Base-by-base conservation (phyloP, 2,888 invertebrate genomes). In the Nymphalis c-album region DNA sequence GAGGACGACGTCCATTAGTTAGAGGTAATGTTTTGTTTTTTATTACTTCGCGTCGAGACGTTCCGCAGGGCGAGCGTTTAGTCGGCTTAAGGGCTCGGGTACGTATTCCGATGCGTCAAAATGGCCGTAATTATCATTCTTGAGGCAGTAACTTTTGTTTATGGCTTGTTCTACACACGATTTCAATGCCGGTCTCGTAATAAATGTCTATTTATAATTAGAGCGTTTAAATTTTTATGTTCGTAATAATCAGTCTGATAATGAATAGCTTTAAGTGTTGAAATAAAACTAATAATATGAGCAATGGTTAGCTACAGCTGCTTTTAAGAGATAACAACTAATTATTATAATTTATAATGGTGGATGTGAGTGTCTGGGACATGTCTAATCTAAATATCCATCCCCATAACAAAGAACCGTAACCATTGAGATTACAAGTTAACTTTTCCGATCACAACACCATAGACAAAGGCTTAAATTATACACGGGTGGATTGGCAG, bases 361-460 rank as follows among this genome's bases (percentile, higher is more conserved):
- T 18, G 18, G 13, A 13, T 55, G 2, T 10, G 31, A 58, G 40
- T 51, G 45, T 26, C 58, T 18, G 59, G 46, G 50, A 59, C 46
- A 26, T 61, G 64, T 67, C 60, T 65, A 61, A 71, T 71, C 65
- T 68, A 35, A 67, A 63, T 58, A 47, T 60, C 31, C 57, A 63
- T 58, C 72, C 73, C 73, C 73, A 68, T 66, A 60, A 69, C 74
- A 66, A 63, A 71, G 69, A 61, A 75, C 77, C 79, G 75, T 75
- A 78, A 81, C 86, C 89, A 85, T 86, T 84, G 85, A 89, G 87
- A 90, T 89, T 88, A 90, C 85, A 89, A 88, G 84, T 88, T 85
- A 91, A 91, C 88, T 91, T 91, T 88, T 88, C 87, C 88, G 87
- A 90, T 88, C 89, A 88, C 81, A 85, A 88, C 91, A 85, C 88